phyloP scores from a whole-genome alignment of 2,888 invertebrate species.

The Oscheius sp. region DNA sequence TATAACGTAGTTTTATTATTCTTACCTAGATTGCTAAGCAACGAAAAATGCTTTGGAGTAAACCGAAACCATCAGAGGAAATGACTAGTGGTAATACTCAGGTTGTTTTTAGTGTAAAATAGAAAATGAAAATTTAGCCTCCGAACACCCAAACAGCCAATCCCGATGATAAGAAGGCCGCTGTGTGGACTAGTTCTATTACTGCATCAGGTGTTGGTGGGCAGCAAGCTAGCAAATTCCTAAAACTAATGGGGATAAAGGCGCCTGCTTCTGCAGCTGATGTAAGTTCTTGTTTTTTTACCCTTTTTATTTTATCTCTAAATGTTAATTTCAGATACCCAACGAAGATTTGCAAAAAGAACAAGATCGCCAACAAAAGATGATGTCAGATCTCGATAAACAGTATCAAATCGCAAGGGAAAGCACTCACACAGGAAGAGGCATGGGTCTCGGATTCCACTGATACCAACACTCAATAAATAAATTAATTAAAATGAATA shows the following conservation, averaged over 20 bases:
- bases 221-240: constrained; percentile 55
- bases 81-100: not conserved
- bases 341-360: constrained; percentile 40
- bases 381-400: constrained; percentile 51
- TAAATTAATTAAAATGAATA: not conserved
- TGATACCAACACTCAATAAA: not conserved
- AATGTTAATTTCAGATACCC: not conserved
- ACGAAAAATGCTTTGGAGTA: constrained; percentile 32
- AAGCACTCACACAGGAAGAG: constrained; percentile 54
- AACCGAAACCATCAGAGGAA: constrained; percentile 11
- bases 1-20: not conserved
- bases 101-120: not conserved
- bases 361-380: constrained; percentile 45
- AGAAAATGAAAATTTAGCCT: not conserved
- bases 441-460: constrained; percentile 56
- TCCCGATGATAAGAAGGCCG: constrained; percentile 41
- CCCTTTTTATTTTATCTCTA: not conserved
- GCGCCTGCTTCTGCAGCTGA: not conserved
- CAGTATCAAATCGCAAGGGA: constrained; percentile 56
- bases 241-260: constrained; percentile 42
- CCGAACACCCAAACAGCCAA: not conserved
- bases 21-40: constrained; percentile 14
- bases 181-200: constrained; percentile 57
- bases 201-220: constrained; percentile 54
- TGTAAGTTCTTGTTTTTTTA: constrained; percentile 12